These are phyloP conservation scores for Augochlora pura DNA, from an alignment of 1,140 invertebrate genomes.

Conservation along the genomic window DNA sequence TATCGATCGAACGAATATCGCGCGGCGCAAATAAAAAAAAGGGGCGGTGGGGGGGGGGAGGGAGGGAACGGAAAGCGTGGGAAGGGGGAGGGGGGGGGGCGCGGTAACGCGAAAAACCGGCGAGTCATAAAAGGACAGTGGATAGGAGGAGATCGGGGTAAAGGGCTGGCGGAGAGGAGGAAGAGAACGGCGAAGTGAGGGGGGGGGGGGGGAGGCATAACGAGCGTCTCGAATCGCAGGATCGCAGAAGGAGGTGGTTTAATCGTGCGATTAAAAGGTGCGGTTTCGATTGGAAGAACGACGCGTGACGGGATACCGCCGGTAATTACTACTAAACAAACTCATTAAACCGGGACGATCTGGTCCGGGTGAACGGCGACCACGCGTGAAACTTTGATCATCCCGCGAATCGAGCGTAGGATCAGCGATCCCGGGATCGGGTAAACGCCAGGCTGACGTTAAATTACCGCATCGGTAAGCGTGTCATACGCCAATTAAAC, in stretches of 20 bases:
- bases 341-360: slow-evolving; percentile 64
- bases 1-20: slow-evolving; percentile 47
- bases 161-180: background rate
- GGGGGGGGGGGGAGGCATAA: background rate
- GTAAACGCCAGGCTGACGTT: slow-evolving; percentile 60
- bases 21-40: background rate
- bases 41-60: background rate
- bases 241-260: background rate
- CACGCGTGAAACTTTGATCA: slow-evolving; percentile 66
- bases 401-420: slow-evolving; percentile 60
- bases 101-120: background rate
- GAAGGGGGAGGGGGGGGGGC: background rate
- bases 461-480: slow-evolving; percentile 70
- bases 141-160: too few relatives aligned
- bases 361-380: slow-evolving; percentile 52
- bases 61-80: background rate
- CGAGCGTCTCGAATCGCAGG: slow-evolving; percentile 7
- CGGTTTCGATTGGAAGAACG: slow-evolving; percentile 24
- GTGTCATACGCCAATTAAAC: slow-evolving; percentile 73
- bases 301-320: slow-evolving; percentile 25
- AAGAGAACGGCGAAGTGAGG: background rate
- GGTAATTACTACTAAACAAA: slow-evolving; percentile 64
- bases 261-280: slow-evolving; percentile 40
- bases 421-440: slow-evolving; percentile 59
- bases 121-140: background rate